Percentiles rank a stretch among this genome's conserved stretches.
phyloP scores from a whole-genome alignment of 2,888 invertebrate genomes.

The Phortica magna region DNA sequence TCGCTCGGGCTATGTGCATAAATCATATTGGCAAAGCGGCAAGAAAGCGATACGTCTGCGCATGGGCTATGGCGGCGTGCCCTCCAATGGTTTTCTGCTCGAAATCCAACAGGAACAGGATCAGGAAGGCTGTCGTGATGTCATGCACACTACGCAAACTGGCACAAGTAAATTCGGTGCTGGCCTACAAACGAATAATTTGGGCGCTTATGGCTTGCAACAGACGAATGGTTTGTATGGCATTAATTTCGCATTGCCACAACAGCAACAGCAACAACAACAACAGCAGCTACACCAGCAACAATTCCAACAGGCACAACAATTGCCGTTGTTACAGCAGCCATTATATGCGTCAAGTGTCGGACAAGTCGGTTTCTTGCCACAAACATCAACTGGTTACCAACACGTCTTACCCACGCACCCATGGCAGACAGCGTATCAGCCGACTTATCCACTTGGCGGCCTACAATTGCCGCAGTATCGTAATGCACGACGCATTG shows the following conservation, averaged over 20 bases:
- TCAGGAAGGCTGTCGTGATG: conserved; percentile 52
- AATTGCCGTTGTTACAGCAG: conserved; percentile 13
- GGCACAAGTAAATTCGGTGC: conserved; percentile 18
- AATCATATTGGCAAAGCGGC: conserved; percentile 69
- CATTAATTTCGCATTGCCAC: conserved; percentile 31
- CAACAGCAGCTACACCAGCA: conserved; percentile 1
- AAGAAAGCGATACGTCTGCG: conserved; percentile 78
- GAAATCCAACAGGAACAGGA: conserved; percentile 81
- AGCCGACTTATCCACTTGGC: not conserved
- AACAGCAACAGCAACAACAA: conserved; percentile 21
- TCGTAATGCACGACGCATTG: conserved; percentile 55
- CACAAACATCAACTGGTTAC: conserved; percentile 27
- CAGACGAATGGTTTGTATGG: conserved; percentile 32
- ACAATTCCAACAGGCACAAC: conserved; percentile 7
- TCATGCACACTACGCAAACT: not conserved
- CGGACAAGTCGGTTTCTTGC: not conserved
- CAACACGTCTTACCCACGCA: conserved; percentile 38
- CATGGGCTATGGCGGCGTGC: conserved; percentile 76
- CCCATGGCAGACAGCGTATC: conserved; percentile 10
- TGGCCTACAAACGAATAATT: not conserved
- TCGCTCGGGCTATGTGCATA: conserved; percentile 75
- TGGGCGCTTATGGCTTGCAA: conserved; percentile 28
- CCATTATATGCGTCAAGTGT: conserved; percentile 34
- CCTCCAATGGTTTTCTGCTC: conserved; percentile 79
- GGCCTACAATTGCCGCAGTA: conserved; percentile 48